A percentile compares a stretch with the other conserved stretches of the same genome.
These are phyloP conservation scores for Panurus biarmicus DNA, from an alignment of 2,113 vertebrate genomes.

Conservation along the genomic window DNA sequence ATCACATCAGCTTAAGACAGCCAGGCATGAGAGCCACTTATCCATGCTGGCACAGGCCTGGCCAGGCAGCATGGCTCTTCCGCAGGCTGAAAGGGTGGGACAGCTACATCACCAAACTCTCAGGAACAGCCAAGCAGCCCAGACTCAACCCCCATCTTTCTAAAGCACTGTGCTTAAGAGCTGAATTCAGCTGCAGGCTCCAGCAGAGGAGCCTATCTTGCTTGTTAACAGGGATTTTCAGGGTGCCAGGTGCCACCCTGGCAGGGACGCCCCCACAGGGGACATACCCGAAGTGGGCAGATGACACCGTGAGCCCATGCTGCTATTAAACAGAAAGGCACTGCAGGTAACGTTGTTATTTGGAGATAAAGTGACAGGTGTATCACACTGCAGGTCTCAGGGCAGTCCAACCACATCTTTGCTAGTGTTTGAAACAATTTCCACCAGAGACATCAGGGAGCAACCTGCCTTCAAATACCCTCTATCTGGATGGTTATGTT, in stretches of 20 bases:
- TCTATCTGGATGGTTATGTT: not conserved
- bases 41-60: not conserved
- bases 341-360: not conserved
- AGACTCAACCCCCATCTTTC: not conserved
- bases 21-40: not conserved
- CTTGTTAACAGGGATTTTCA: not conserved
- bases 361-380: not conserved
- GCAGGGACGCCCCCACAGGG: not conserved
- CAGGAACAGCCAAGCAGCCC: not conserved
- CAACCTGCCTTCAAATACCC: not conserved
- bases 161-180: fast-evolving
- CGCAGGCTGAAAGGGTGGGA: not conserved
- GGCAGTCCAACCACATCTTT: not conserved
- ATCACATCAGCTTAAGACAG: not conserved
- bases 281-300: not conserved
- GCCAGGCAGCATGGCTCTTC: not conserved
- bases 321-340: not conserved
- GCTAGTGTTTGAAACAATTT: not conserved
- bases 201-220: fast-evolving
- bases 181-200: not conserved
- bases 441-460: not conserved
- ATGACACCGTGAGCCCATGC: fast-evolving
- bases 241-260: too few relatives aligned
- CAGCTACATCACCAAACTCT: not conserved
- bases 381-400: not conserved